These are phyloP conservation scores for Pitta sordida DNA, from an alignment of 2,113 vertebrate genomes.

Conservation along the genomic window DNA sequence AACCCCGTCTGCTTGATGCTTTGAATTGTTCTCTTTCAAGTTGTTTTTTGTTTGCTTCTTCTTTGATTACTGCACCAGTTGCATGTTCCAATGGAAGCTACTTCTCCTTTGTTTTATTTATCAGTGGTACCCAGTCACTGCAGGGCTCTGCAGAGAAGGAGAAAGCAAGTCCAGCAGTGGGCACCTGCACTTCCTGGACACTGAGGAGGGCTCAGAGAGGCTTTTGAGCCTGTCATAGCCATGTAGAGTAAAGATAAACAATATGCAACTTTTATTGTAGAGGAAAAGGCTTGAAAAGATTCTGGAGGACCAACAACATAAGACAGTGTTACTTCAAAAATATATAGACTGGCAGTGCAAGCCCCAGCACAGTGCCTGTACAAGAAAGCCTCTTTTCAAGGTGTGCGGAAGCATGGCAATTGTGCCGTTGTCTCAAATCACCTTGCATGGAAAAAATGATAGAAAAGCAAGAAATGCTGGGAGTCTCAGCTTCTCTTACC, in stretches of 20 bases:
- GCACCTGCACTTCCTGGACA: background rate
- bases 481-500: background rate
- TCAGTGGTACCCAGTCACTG: fast-evolving
- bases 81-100: background rate
- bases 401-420: fast-evolving
- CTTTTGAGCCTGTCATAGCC: background rate
- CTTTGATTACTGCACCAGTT: constrained; percentile 27
- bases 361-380: fast-evolving
- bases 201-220: background rate
- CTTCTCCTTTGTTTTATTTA: background rate
- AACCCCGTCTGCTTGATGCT: background rate
- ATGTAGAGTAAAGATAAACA: background rate
- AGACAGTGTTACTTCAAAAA: background rate
- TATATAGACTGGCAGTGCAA: fast-evolving
- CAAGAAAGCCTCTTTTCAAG: background rate
- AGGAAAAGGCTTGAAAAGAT: background rate
- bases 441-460: background rate
- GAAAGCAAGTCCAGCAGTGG: background rate
- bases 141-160: background rate
- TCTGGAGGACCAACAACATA: background rate
- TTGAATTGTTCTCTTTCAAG: constrained; percentile 5
- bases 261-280: background rate
- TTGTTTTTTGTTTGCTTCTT: background rate
- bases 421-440: background rate
- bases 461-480: background rate